These are phyloP conservation scores for Gonocerus acuteangulatus DNA, from an alignment of 2,888 invertebrate genomes.

Conservation along the genomic window DNA sequence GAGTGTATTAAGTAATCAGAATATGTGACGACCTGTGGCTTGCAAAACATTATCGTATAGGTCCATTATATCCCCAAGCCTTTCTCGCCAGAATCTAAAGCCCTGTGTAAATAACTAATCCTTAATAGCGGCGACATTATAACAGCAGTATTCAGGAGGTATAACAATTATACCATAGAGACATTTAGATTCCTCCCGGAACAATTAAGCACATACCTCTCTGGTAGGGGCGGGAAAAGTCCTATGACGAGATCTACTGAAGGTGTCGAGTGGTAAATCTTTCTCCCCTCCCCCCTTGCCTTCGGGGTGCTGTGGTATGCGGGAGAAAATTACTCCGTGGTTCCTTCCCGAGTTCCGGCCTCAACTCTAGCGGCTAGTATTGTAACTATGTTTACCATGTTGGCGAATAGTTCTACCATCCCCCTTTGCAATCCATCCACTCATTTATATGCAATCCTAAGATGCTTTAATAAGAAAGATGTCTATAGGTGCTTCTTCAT, in stretches of 20 bases:
- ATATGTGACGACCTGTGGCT: too few species aligned
- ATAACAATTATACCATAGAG: neutral
- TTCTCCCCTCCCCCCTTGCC: neutral
- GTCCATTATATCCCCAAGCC: too few species aligned
- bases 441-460: too few species aligned
- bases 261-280: constrained; percentile 7
- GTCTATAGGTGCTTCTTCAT: too few species aligned
- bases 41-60: too few species aligned
- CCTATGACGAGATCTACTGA: constrained; percentile 1
- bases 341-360: neutral
- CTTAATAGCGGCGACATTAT: too few species aligned
- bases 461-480: too few species aligned
- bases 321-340: constrained; percentile 6
- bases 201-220: constrained; percentile 16
- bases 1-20: too few species aligned
- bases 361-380: neutral
- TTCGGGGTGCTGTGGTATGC: neutral
- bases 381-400: neutral
- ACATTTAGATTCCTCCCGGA: neutral
- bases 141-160: too few species aligned
- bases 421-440: too few species aligned
- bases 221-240: neutral
- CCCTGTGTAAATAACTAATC: too few species aligned
- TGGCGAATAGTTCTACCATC: neutral
- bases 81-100: too few species aligned